Evolutionary conservation across 30 jellyfish, hydroid and myxozoan genomes (phyloP), one percentile per base, ranked within the genome.

Genomic region (Nemopilema nomurai): DNA sequence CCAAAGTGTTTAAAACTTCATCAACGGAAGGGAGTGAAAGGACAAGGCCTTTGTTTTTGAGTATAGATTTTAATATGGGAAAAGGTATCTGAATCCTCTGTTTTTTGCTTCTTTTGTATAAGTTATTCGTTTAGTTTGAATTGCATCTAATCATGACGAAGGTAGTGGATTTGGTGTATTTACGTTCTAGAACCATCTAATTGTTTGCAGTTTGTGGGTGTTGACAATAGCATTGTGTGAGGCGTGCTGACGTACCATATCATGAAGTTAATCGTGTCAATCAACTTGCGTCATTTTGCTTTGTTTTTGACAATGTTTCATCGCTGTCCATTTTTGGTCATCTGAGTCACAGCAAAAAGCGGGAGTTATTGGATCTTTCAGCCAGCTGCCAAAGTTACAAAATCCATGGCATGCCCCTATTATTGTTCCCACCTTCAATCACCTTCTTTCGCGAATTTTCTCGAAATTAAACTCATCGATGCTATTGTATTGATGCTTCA

Each of bases 31-130:
- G 9, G 9, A 41, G 13, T 41, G 13, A 41, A 41, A 41, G 9
- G 13, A 13, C 13, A 3, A 41, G 57, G 13, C 74, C 31, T 3
- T 3, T 64, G 74, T 26, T 21, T 17, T 26, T 21, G 9, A 64
- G 74, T 64, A 26, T 64, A 21, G 74, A 26, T 64, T 64, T 23
- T 32, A 70, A 76, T 76, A 41, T 29, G 3, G 17, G 23, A 76
- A 17, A 20, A n/a, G 76, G 86, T 51, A 32, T 41, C 50, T n/a
- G n/a, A n/a, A n/a, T n/a, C 18, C 26, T 63, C 76, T 24, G 41
- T 76, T 19, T 25, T 28, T 76, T 49, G 76, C 51, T 28, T 28
- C 9, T 24, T 74, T 18, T 29, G 16, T 4, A 51, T 41, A 25
- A 1, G 4, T n/a, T 9, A 6, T 6, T 41, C 6, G 57, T 41